phyloP scores from a whole-genome alignment of 2,797 vertebrate species.

The Notoglanidium macrostoma region DNA sequence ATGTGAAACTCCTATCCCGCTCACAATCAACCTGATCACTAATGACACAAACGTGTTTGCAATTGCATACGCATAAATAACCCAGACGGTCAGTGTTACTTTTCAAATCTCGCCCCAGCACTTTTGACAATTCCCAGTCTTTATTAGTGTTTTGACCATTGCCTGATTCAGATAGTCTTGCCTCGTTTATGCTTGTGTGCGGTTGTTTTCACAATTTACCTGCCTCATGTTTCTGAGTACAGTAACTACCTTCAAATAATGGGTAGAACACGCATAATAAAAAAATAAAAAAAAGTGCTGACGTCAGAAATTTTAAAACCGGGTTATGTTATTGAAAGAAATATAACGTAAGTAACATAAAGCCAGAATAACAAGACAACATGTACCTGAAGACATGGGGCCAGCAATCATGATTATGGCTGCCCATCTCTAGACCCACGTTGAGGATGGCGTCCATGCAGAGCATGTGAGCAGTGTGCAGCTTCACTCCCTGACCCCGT shows the following conservation, averaged over 20 bases:
- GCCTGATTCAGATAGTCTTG: neutral
- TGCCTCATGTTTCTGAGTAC: neutral
- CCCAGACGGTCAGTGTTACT: neutral
- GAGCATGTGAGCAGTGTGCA: constrained; percentile 92
- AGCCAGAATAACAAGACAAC: neutral
- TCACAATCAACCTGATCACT: neutral
- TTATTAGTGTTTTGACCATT: neutral
- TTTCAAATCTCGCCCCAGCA: neutral
- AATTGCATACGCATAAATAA: neutral
- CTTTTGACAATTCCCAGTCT: neutral
- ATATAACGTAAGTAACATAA: neutral
- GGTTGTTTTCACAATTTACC: neutral
- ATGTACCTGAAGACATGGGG: constrained; percentile 92
- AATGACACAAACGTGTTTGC: too few species aligned
- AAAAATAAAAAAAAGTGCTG: neutral
- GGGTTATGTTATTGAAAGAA: neutral
- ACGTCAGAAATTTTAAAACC: neutral
- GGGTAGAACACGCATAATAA: neutral
- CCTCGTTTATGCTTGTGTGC: neutral
- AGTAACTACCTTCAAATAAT: neutral
- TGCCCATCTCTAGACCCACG: constrained; percentile 97
- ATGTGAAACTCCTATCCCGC: neutral
- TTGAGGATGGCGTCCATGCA: constrained; percentile 98
- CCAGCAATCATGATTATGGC: constrained; percentile 98
- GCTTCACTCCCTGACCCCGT: constrained; percentile 84